phyloP scores from a whole-genome alignment of 1,140 invertebrate genomes.

The Varroa destructor region DNA sequence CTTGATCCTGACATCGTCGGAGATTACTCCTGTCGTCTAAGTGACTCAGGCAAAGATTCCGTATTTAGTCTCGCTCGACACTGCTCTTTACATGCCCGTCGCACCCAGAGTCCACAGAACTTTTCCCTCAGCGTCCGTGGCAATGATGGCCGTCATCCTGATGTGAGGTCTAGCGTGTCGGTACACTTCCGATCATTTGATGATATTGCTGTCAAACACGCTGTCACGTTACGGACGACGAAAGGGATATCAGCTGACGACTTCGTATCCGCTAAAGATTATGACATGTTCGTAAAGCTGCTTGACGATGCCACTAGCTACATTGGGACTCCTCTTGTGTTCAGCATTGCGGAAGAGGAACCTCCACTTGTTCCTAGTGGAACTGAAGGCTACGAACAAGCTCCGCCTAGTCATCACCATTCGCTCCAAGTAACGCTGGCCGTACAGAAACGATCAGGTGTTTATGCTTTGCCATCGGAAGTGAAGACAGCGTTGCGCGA shows the following conservation, averaged over 20 bases:
- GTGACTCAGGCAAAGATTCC: conserved; percentile 43
- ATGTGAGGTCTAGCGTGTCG: conserved; percentile 66
- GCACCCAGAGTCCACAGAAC: conserved; percentile 36
- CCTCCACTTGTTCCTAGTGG: background rate
- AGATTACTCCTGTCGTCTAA: conserved; percentile 68
- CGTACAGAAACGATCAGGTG: conserved; percentile 29
- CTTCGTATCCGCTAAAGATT: conserved; percentile 56
- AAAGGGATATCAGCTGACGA: conserved; percentile 49
- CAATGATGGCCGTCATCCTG: conserved; percentile 70
- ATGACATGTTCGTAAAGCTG: conserved; percentile 55
- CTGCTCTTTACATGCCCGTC: conserved; percentile 56
- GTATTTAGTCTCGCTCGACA: conserved; percentile 57
- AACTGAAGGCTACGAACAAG: too few species aligned
- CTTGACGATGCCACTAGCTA: conserved; percentile 46
- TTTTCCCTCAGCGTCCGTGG: conserved; percentile 61
- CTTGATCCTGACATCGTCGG: conserved; percentile 74
- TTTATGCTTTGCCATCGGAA: conserved; percentile 32
- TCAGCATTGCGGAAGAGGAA: conserved; percentile 32
- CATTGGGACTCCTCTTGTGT: conserved; percentile 30
- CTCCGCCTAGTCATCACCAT: too few species aligned
- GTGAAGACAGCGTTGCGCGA: conserved; percentile 18
- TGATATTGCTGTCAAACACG: conserved; percentile 66
- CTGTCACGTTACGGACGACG: conserved; percentile 46
- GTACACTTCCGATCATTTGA: conserved; percentile 65
- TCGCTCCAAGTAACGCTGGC: conserved; percentile 34